phyloP scores from a whole-genome alignment of 1,140 invertebrate species.

The Drosophila cardini region DNA sequence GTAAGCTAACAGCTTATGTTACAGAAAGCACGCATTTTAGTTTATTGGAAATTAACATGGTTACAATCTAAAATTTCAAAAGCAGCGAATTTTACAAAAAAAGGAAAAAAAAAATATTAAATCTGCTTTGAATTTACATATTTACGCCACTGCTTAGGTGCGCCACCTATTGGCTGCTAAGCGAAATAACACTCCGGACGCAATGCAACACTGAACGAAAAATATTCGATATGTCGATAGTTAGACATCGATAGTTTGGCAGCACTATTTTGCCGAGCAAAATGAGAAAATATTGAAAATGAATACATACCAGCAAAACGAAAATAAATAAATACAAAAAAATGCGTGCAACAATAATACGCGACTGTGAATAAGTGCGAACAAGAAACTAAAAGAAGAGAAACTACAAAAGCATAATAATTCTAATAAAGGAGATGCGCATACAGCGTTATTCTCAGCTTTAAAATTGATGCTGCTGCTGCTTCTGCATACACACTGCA shows the following conservation, averaged over 20 bases:
- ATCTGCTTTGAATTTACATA: no score
- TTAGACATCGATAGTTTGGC: no score
- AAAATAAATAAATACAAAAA: constrained; percentile 38
- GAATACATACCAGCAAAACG: constrained; percentile 46
- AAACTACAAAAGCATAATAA: not conserved
- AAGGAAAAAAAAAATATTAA: no score
- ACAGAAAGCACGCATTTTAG: constrained; percentile 23
- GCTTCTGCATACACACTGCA: constrained; percentile 41
- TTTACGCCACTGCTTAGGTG: no score
- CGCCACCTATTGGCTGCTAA: no score
- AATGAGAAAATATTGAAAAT: constrained; percentile 46
- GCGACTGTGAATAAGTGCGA: not conserved
- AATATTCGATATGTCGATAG: no score
- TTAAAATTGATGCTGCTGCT: not conserved
- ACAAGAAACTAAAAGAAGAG: not conserved
- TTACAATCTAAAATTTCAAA: no score
- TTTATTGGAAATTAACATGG: no score
- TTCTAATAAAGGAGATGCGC: not conserved
- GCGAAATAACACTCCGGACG: no score
- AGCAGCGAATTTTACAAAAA: no score
- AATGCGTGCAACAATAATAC: constrained; percentile 19
- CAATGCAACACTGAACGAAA: no score
- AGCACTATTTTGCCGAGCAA: constrained; percentile 42
- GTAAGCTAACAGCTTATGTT: constrained; percentile 13
- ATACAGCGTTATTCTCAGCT: constrained; percentile 21